Evolutionary conservation across 2,113 vertebrate species (phyloP).

Genomic region (Rhipidura dahli): DNA sequence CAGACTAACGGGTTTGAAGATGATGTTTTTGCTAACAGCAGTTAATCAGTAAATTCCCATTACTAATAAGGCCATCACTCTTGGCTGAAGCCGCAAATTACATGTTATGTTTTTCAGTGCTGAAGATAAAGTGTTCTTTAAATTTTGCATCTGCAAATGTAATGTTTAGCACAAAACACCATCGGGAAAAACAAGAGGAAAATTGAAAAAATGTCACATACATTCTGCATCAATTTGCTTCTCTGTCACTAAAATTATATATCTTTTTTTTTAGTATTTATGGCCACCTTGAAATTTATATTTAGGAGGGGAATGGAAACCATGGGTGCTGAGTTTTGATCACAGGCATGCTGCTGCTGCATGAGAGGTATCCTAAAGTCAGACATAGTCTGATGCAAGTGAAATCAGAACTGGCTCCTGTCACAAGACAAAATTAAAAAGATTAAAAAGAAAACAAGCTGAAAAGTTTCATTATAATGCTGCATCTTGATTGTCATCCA

Average conservation of each 20-base stretch:
- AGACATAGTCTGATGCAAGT: neutral
- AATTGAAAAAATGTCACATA: conserved; percentile 35
- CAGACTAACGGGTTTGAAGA: conserved; percentile 63
- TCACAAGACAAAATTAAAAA: neutral
- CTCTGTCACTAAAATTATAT: conserved; percentile 31
- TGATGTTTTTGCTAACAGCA: conserved; percentile 75
- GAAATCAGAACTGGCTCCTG: neutral
- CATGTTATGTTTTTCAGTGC: conserved; percentile 59
- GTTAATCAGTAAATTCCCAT: conserved; percentile 75
- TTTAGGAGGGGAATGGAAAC: neutral
- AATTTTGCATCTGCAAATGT: conserved; percentile 55
- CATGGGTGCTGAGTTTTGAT: neutral
- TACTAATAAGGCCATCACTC: conserved; percentile 76
- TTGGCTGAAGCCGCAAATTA: conserved; percentile 67
- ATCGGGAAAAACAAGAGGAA: conserved; percentile 41
- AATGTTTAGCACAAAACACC: conserved; percentile 47
- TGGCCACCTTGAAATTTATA: neutral
- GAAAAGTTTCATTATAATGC: neutral
- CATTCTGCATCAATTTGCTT: conserved; percentile 31
- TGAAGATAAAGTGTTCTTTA: conserved; percentile 61
- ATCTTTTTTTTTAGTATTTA: neutral
- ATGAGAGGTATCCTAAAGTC: neutral
- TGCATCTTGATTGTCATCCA: neutral
- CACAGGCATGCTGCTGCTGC: neutral
- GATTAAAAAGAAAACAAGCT: neutral